phyloP scores from a whole-genome alignment of 2,888 invertebrate genomes.

The Drosophila mimica region DNA sequence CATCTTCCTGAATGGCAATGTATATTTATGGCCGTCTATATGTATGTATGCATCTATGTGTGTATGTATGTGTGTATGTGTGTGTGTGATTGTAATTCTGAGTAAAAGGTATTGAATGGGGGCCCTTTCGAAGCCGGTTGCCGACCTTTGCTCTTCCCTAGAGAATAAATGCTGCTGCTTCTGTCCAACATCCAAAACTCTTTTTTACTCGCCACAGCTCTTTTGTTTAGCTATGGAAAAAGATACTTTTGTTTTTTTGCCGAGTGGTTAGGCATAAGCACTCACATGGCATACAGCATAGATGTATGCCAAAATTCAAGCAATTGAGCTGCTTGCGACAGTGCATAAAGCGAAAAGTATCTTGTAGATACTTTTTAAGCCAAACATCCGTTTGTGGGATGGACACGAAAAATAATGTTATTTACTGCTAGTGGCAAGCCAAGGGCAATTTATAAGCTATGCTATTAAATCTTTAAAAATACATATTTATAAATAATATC shows the following conservation, averaged over 20 bases:
- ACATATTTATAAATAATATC: background rate
- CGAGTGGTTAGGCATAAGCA: slow-evolving; percentile 80
- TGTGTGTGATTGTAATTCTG: slow-evolving; percentile 37
- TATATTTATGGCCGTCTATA: slow-evolving; percentile 22
- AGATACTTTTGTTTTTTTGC: slow-evolving; percentile 31
- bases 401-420: background rate
- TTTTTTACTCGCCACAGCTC: slow-evolving; percentile 38
- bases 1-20: slow-evolving; percentile 34
- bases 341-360: slow-evolving; percentile 52
- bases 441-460: slow-evolving; percentile 4
- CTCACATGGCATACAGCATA: slow-evolving; percentile 11
- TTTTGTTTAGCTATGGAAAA: slow-evolving; percentile 61
- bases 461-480: background rate
- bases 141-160: slow-evolving; percentile 61
- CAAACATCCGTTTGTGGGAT: slow-evolving; percentile 25
- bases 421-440: background rate
- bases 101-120: slow-evolving; percentile 66
- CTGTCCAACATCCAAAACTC: slow-evolving; percentile 40
- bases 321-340: slow-evolving; percentile 58
- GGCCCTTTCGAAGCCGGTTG: slow-evolving; percentile 52
- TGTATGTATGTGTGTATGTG: slow-evolving; percentile 17
- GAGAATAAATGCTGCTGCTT: slow-evolving; percentile 23
- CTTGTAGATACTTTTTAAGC: slow-evolving; percentile 41
- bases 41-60: slow-evolving; percentile 3
- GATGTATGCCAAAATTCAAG: slow-evolving; percentile 74